A percentile compares a stretch with the other conserved stretches of the same genome.
Conservation (phyloP, 2,113 vertebrate species). For the mouse (Mus musculus) region DNA sequence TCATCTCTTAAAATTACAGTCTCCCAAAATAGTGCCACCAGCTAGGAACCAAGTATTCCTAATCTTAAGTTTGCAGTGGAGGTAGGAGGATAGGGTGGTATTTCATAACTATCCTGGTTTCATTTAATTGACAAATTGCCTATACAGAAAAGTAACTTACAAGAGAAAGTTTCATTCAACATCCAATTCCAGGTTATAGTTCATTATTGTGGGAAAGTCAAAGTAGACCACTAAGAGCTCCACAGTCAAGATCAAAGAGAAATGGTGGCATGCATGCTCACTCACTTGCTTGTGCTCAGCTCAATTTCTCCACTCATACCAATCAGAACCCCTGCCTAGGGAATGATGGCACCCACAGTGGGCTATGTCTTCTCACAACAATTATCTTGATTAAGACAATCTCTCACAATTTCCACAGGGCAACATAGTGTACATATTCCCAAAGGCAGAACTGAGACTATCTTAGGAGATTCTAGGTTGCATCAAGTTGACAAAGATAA, state of each 20-base stretch:
- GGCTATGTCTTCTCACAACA: background rate
- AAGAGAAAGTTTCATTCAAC: background rate
- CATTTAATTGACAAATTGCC: background rate
- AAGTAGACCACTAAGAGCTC: background rate
- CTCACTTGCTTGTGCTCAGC: background rate
- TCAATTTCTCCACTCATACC: background rate
- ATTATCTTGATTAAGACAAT: background rate
- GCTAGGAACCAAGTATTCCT: background rate
- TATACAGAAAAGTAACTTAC: background rate
- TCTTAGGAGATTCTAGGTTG: background rate
- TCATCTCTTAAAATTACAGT: background rate
- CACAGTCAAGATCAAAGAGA: background rate
- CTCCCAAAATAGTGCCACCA: background rate
- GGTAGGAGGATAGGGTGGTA: too few species aligned
- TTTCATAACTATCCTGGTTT: background rate
- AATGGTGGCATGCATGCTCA: background rate
- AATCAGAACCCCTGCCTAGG: background rate
- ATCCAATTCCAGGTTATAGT: background rate
- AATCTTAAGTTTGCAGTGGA: background rate
- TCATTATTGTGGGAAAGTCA: background rate
- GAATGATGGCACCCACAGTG: background rate
- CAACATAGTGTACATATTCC: background rate
- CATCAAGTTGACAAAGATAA: background rate
- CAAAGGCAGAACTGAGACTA: background rate
- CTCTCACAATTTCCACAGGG: too few species aligned